Base-by-base conservation (phyloP, 2,888 invertebrate species). In the Crossocerus cetratus region DNA sequence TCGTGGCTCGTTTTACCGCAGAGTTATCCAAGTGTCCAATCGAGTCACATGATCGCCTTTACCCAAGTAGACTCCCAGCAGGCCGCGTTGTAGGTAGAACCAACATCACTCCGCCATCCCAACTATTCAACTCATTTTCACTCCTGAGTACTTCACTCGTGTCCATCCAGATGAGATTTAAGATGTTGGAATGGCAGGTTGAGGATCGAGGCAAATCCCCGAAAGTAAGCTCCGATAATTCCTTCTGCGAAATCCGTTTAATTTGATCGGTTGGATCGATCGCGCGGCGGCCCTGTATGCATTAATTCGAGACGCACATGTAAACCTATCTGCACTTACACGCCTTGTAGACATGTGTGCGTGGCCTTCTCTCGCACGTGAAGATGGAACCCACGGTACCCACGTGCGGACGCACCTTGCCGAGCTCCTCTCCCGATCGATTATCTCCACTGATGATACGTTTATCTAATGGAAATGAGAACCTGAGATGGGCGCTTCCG, bases 391-490 rank as follows among this genome's bases (percentile, higher is more conserved):
- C 11, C 32, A 32, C 11, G 32, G 32, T 11, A 32, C 32, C 32
- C 32, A 32, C 32, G 32, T 32, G 32, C 32, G 8, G 32, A 32
- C 32, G 32, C 32, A 32, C 32, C 32, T 32, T 11, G 32, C 32
- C 32, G 32, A 32, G 32, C 32, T 32, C 8, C 32, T 32, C 32
- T 32, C 42, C 13, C 16, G 56, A 32, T 53, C 54, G 67, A 68
- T 76, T 65, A 71, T 75, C 65, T 56, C 59, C 45, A 54, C n/a
- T 59, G 65, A 68, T 70, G 67, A 57, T 77, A 77, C 58, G 60
- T 77, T 70, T 68, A 58, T 77, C 77, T 70, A 77, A 74, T 77
- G 70, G 70, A 68, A 77, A 77, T 63, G 65, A 66, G 54, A 65
- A 64, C 22, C 42, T 42, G 55, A 65, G 64, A 65, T 65, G 58